A percentile compares a stretch with the other conserved stretches of the same genome.
Evolutionary conservation across 2,888 invertebrate species (phyloP).

Genomic region (Yponomeuta cagnagella): DNA sequence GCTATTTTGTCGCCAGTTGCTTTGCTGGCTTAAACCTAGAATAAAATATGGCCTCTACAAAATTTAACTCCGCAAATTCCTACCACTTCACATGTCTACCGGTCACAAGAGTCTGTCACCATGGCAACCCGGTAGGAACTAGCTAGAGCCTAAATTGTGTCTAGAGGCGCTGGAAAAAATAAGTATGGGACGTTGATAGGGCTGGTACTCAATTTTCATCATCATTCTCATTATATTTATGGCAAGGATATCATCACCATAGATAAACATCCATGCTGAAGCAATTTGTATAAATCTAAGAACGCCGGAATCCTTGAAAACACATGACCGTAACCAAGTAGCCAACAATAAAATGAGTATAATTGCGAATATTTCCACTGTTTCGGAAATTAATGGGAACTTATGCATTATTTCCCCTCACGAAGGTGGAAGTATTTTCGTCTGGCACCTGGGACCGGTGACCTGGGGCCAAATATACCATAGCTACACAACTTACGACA

Average conservation of each 20-base stretch:
- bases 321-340: too few relatives aligned
- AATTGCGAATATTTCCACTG: too few relatives aligned
- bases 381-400: too few relatives aligned
- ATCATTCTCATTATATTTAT: background rate
- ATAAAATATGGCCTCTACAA: background rate
- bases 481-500: too few relatives aligned
- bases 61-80: background rate
- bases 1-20: too few relatives aligned
- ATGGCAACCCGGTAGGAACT: conserved; percentile 3
- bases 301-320: too few relatives aligned
- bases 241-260: too few relatives aligned
- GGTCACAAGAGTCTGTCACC: conserved; percentile 6
- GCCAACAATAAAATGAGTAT: too few relatives aligned
- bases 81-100: background rate
- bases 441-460: too few relatives aligned
- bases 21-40: background rate
- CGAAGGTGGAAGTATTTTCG: too few relatives aligned
- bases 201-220: background rate
- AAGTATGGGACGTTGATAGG: background rate
- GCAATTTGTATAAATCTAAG: background rate
- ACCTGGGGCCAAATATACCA: too few relatives aligned
- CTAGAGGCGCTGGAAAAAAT: conserved; percentile 4
- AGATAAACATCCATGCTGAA: background rate
- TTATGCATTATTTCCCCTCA: too few relatives aligned
- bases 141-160: conserved; percentile 3